phyloP scores from a whole-genome alignment of 92 coral and sea anemone species.

The Heliopora coerulea region DNA sequence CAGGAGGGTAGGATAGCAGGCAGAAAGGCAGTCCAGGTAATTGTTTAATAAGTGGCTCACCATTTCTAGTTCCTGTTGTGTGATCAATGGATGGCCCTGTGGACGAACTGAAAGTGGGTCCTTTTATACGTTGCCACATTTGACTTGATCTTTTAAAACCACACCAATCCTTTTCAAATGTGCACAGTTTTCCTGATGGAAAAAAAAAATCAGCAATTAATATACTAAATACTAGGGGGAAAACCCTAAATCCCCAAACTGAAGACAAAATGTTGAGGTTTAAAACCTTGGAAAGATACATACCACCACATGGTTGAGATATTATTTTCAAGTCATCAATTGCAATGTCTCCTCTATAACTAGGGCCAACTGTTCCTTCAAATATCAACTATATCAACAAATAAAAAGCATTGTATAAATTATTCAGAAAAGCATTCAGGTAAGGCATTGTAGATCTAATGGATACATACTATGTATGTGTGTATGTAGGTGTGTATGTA shows the following conservation, averaged over 20 bases:
- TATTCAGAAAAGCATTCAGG: too few relatives aligned
- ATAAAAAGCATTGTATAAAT: background rate
- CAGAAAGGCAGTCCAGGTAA: too few relatives aligned
- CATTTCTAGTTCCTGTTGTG: constrained; percentile 64
- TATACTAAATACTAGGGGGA: too few relatives aligned
- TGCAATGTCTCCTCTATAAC: constrained; percentile 70
- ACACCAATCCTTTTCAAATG: constrained; percentile 68
- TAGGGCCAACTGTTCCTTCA: constrained; percentile 56
- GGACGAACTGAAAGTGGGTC: constrained; percentile 58
- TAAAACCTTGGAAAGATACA: background rate
- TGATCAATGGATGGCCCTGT: constrained; percentile 85
- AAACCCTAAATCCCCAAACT: too few relatives aligned
- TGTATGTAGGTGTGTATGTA: too few relatives aligned
- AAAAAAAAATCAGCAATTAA: background rate
- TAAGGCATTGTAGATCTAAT: too few relatives aligned
- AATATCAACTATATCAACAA: constrained; percentile 63
- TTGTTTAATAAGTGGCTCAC: constrained; percentile 38
- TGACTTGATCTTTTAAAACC: constrained; percentile 45
- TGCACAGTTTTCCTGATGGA: constrained; percentile 52
- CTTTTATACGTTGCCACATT: constrained; percentile 64
- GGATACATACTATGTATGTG: too few relatives aligned
- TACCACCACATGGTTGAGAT: constrained; percentile 56
- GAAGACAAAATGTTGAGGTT: too few relatives aligned
- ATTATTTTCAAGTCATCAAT: constrained; percentile 76
- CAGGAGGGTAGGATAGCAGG: too few relatives aligned